Evolutionary conservation across 2,797 vertebrate genomes (phyloP), one percentile per base, ranked within the genome.

Genomic region (Neosalanx taihuensis): DNA sequence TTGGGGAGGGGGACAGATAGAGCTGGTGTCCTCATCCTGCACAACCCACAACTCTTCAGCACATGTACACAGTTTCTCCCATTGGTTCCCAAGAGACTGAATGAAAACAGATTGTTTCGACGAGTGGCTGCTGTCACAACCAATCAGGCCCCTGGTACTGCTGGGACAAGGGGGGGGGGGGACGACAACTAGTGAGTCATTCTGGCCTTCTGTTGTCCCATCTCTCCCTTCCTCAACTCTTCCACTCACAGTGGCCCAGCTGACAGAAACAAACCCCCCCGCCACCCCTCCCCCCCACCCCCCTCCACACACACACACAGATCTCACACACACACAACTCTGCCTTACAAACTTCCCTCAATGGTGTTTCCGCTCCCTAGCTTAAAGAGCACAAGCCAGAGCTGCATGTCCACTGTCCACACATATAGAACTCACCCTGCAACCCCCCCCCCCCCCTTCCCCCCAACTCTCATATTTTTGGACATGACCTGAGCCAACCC

Each of bases 81-180:
- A 72, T 65, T 66, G 63, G 0, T 33, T 0, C n/a, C 59, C 67
- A 67, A 62, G 66, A 7, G 23, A 69, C 59, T 75, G 75, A 81
- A 75, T 4, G 51, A 85, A 85, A 78, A 67, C 23, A 13, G 46
- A 5, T 74, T 77, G 79, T 65, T 71, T 81, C 80, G 75, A 77
- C 81, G 68, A 51, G 69, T 1, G 17, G 59, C 0, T 61, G 69
- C 69, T 1, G 1, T 72, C 69, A 18, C 71, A 31, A 10, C 17
- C 6, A 63, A 58, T 7, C 76, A 76, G 74, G 60, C 64, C 5
- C 4, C 0, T 0, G 69, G 75, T 0, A 0, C 58, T 15, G 35
- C 64, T 59, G 0, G 1, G 26, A 51, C 66, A 53, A 49, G 64
- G 46, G 58, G 51, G 60, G 51, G 13, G 37, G 67, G n/a, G 15